Evolutionary conservation across 92 coral and sea anemone genomes (phyloP).

Genomic region (Porites divaricata): DNA sequence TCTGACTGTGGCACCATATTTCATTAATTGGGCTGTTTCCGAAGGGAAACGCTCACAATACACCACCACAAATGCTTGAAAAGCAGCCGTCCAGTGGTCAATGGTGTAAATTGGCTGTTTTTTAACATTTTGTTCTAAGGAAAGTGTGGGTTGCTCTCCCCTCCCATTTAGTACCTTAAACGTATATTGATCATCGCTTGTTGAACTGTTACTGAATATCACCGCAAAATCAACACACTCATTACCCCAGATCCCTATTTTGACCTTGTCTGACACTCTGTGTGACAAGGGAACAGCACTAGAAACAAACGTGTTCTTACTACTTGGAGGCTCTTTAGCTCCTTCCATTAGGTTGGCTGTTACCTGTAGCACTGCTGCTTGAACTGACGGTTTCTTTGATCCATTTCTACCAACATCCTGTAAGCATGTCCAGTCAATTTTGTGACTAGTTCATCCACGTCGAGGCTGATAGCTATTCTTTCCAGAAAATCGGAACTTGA

Average conservation of each 20-base stretch:
- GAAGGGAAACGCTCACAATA: conserved; percentile 12
- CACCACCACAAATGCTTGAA: conserved; percentile 43
- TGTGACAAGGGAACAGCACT: not conserved
- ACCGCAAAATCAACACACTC: conserved; percentile 10
- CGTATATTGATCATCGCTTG: not conserved
- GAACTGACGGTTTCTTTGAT: not conserved
- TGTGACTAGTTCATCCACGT: conserved; percentile 36
- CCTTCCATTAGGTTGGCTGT: no score
- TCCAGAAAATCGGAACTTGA: conserved; percentile 40
- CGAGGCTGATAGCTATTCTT: conserved; percentile 47
- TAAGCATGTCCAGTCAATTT: conserved; percentile 42
- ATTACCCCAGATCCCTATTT: conserved; percentile 4
- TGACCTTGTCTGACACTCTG: not conserved
- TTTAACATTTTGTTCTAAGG: conserved; percentile 9
- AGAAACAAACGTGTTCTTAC: no score
- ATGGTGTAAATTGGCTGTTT: not conserved
- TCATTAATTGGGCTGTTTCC: conserved; percentile 49
- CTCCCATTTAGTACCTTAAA: conserved; percentile 15
- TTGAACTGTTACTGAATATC: not conserved
- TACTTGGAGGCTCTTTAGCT: no score
- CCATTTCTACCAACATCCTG: conserved; percentile 33
- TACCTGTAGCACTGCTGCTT: no score
- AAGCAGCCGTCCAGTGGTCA: conserved; percentile 22
- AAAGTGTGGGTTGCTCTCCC: conserved; percentile 18
- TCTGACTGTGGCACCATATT: conserved; percentile 41